Percentiles rank a stretch among this genome's conserved stretches.
Conservation (phyloP, 2,888 invertebrate genomes). For the Maniola hyperantus region DNA sequence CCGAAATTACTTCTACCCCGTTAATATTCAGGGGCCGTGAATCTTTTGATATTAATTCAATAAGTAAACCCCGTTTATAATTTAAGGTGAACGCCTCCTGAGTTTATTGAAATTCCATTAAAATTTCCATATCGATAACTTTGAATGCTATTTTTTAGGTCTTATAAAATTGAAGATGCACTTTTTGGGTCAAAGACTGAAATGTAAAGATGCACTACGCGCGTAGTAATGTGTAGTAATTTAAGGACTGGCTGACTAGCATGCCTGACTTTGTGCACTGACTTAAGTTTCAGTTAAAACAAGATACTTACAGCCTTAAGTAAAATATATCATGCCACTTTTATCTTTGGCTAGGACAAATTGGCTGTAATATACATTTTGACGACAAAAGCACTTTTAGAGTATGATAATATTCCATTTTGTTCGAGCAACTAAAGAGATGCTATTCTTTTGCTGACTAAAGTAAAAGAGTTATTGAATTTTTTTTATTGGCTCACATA, state of each 20-base stretch:
- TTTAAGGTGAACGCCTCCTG: neutral
- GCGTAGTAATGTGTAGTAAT: no score
- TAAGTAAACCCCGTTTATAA: slow-evolving; percentile 18
- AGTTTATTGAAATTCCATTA: slow-evolving; percentile 17
- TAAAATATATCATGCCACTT: no score
- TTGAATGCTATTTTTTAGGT: neutral
- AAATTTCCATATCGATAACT: neutral
- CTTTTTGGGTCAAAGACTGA: neutral
- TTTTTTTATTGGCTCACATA: neutral
- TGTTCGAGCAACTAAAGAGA: neutral
- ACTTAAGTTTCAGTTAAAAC: no score
- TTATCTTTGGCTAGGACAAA: slow-evolving; percentile 11
- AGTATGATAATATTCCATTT: slow-evolving; percentile 23
- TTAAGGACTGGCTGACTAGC: no score
- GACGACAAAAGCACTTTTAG: slow-evolving; percentile 22
- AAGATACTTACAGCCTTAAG: no score
- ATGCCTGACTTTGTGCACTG: neutral
- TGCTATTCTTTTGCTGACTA: neutral
- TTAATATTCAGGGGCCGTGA: slow-evolving; percentile 15
- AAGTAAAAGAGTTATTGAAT: slow-evolving; percentile 3
- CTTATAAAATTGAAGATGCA: neutral
- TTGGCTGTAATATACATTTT: slow-evolving; percentile 6
- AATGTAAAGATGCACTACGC: neutral
- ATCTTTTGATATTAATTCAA: slow-evolving; percentile 22
- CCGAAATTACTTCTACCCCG: slow-evolving; percentile 1